phyloP scores from a whole-genome alignment of 2,888 invertebrate species.

The Aphidius colemani region DNA sequence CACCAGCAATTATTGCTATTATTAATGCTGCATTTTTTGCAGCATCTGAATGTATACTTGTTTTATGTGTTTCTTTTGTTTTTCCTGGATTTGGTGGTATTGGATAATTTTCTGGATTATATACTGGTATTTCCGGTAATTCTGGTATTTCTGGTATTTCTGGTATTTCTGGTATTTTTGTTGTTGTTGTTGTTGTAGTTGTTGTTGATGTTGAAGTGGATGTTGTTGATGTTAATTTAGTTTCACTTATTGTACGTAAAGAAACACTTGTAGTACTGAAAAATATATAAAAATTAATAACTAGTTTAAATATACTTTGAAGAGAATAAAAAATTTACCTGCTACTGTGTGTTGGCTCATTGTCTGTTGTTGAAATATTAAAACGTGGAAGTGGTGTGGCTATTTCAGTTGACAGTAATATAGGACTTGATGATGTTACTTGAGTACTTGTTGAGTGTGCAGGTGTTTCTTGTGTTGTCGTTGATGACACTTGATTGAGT shows the following conservation, averaged over 20 bases:
- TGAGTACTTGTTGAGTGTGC: conserved; percentile 49
- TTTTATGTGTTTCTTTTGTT: conserved; percentile 46
- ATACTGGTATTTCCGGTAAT: conserved; percentile 55
- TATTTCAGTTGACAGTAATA: conserved; percentile 42
- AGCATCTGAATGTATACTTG: conserved; percentile 69
- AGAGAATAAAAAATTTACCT: conserved; percentile 40
- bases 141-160: conserved; percentile 47
- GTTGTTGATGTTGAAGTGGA: conserved; percentile 48
- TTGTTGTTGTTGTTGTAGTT: conserved; percentile 47
- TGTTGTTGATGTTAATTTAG: conserved; percentile 41
- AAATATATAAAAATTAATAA: conserved; percentile 19
- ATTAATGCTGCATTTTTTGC: conserved; percentile 78
- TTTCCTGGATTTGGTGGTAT: conserved; percentile 54
- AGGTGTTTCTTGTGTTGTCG: conserved; percentile 51
- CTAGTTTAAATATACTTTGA: neutral
- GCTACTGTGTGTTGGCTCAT: conserved; percentile 48
- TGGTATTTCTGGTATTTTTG: conserved; percentile 56
- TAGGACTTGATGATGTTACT: conserved; percentile 43
- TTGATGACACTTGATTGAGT: conserved; percentile 54
- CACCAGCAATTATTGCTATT: conserved; percentile 88
- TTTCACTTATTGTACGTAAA: no score
- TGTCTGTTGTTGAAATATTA: conserved; percentile 48
- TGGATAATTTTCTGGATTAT: conserved; percentile 52
- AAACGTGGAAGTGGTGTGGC: conserved; percentile 49
- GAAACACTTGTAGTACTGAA: conserved; percentile 40